phyloP scores from a whole-genome alignment of 2,797 vertebrate species.

The Epinephelus coioides region DNA sequence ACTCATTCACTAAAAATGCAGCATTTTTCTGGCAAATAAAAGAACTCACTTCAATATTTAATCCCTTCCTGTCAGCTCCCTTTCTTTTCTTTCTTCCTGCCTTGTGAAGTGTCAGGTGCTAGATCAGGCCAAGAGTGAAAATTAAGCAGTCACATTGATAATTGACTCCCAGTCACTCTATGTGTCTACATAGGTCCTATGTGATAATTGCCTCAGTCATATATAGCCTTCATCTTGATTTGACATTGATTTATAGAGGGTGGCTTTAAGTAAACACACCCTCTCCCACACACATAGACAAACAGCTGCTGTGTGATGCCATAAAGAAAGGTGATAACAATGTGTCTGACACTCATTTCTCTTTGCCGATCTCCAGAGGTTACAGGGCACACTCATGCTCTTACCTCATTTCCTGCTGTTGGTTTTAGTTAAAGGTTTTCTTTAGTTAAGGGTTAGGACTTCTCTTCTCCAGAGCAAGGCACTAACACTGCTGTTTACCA shows the following conservation, averaged over 20 bases:
- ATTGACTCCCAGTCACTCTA: constrained; percentile 63
- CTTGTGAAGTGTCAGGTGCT: constrained; percentile 44
- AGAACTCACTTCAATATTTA: not conserved
- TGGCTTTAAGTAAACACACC: constrained; percentile 29
- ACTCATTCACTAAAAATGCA: not conserved
- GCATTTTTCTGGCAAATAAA: not conserved
- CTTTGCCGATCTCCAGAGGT: constrained; percentile 33
- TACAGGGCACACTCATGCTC: not conserved
- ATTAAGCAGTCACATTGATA: constrained; percentile 64
- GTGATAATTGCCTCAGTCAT: constrained; percentile 75
- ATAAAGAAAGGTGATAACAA: constrained; percentile 65
- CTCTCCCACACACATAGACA: constrained; percentile 18
- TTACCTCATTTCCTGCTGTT: constrained; percentile 22
- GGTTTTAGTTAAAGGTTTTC: constrained; percentile 16
- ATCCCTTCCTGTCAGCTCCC: not conserved
- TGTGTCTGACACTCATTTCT: constrained; percentile 69
- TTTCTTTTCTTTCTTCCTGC: not conserved
- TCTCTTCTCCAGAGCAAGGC: not conserved
- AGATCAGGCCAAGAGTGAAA: constrained; percentile 59
- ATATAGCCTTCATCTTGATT: constrained; percentile 48
- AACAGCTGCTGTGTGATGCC: constrained; percentile 37
- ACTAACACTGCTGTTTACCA: not conserved
- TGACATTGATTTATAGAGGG: constrained; percentile 62
- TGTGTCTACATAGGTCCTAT: constrained; percentile 41
- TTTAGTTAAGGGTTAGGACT: not conserved